Conservation (phyloP, 1,140 invertebrate genomes). For the Hyposmocoma kahamanoa region DNA sequence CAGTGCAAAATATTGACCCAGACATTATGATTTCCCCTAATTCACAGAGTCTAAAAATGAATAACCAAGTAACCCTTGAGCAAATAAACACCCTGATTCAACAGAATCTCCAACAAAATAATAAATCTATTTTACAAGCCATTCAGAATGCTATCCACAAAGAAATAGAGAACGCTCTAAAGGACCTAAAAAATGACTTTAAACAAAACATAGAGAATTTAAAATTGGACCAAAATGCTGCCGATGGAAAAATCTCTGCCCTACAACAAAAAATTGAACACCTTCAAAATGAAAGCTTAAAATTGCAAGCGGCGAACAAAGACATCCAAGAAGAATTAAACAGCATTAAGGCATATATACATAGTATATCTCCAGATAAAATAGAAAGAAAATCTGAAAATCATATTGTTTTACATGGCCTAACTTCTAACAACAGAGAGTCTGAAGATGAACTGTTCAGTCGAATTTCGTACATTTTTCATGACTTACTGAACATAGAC, state of each 20-base stretch:
- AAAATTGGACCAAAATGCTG: no score
- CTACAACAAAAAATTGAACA: not conserved
- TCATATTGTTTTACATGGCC: not conserved
- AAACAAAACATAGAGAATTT: no score
- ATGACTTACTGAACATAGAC: not conserved
- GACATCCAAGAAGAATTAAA: not conserved
- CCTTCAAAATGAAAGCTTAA: not conserved
- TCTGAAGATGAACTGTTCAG: not conserved
- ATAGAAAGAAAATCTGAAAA: not conserved
- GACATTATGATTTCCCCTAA: not conserved
- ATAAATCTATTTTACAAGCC: no score
- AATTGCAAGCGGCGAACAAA: not conserved
- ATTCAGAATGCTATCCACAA: no score
- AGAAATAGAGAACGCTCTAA: no score
- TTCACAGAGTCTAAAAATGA: not conserved
- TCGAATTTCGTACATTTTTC: not conserved
- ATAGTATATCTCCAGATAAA: conserved; percentile 16
- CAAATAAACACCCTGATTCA: no score
- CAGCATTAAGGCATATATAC: not conserved
- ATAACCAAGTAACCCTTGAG: no score
- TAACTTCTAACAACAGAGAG: not conserved
- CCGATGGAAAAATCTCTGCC: no score
- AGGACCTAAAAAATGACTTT: no score
- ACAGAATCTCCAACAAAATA: no score
- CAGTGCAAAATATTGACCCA: not conserved